phyloP scores from a whole-genome alignment of 2,113 vertebrate genomes.

The Apteryx owenii region DNA sequence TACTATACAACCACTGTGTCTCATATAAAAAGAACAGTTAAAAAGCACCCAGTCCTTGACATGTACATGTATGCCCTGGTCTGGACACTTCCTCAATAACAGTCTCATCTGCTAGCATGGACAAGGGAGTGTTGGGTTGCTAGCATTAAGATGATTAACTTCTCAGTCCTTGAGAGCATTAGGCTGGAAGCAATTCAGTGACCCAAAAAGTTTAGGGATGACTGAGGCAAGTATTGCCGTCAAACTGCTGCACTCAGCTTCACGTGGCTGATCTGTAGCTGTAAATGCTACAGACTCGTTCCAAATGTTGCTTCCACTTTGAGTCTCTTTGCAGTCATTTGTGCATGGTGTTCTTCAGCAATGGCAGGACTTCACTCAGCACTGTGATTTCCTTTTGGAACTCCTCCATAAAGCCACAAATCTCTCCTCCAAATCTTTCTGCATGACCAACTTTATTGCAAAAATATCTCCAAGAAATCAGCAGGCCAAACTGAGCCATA shows the following conservation, averaged over 20 bases:
- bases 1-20: neutral
- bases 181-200: neutral
- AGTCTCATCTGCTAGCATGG: neutral
- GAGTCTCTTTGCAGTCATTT: neutral
- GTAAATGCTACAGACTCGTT: neutral
- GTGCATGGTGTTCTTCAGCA: neutral
- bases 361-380: neutral
- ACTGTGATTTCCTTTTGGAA: neutral
- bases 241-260: neutral
- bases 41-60: neutral
- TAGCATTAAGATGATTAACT: neutral
- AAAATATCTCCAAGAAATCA: neutral
- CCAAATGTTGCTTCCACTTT: neutral
- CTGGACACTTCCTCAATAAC: neutral
- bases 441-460: neutral
- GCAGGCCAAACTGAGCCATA: neutral
- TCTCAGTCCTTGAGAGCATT: neutral
- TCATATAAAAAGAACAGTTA: neutral
- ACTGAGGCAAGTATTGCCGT: neutral
- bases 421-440: neutral
- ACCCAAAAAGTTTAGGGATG: neutral
- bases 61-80: neutral
- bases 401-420: neutral
- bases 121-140: neutral
- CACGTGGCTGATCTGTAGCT: neutral